Evolutionary conservation across 2,888 invertebrate species (phyloP).

Genomic region (Archips xylosteana): DNA sequence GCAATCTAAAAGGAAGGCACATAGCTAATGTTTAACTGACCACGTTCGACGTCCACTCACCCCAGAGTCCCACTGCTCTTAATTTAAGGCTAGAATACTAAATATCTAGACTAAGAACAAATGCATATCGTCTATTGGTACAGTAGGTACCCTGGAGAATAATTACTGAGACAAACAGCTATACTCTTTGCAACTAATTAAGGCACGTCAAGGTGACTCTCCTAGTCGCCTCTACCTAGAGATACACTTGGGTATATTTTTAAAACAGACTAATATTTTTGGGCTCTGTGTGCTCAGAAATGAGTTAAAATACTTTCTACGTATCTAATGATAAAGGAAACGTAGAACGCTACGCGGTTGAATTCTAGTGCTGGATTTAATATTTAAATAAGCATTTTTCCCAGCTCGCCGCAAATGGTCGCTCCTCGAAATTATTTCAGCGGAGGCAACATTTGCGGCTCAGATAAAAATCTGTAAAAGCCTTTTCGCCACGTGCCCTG

Average conservation of each 20-base stretch:
- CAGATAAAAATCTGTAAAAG: slow-evolving; percentile 57
- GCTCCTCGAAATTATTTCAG: slow-evolving; percentile 49
- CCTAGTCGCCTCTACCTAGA: background rate
- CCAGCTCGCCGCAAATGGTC: slow-evolving; percentile 35
- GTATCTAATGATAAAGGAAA: slow-evolving; percentile 3
- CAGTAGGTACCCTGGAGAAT: background rate
- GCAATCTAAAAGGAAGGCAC: slow-evolving; percentile 60
- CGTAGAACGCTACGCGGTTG: slow-evolving; percentile 5
- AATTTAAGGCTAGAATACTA: slow-evolving; percentile 49
- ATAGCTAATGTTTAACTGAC: slow-evolving; percentile 56
- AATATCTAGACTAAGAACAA: background rate
- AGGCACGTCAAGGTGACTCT: background rate
- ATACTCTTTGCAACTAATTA: slow-evolving; percentile 15
- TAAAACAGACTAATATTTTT: background rate
- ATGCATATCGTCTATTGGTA: too few relatives aligned
- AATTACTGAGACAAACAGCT: slow-evolving; percentile 11
- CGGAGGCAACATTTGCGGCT: slow-evolving; percentile 53
- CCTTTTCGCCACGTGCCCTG: slow-evolving; percentile 48
- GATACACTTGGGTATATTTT: background rate
- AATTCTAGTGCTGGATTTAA: slow-evolving; percentile 37
- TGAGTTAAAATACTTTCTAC: background rate
- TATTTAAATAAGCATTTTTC: slow-evolving; percentile 44
- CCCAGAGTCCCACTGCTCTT: slow-evolving; percentile 51
- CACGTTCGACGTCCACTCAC: slow-evolving; percentile 46
- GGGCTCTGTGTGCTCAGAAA: background rate